These are phyloP conservation scores for Ommatoiulus sabulosus DNA, from an alignment of 2,888 invertebrate genomes.

Conservation along the genomic window DNA sequence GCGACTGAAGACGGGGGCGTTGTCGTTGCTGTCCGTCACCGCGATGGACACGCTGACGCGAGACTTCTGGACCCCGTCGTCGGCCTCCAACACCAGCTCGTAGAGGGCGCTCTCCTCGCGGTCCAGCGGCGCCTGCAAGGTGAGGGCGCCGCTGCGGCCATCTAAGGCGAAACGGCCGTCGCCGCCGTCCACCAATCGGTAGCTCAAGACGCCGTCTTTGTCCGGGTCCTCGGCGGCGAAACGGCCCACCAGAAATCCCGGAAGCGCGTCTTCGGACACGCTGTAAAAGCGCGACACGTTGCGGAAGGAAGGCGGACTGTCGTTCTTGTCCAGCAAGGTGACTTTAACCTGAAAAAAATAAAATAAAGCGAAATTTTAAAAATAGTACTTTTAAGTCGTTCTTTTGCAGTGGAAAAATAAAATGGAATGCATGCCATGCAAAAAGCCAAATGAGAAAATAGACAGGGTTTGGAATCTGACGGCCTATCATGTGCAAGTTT, in stretches of 20 bases:
- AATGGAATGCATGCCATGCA: no score
- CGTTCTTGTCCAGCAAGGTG: slow-evolving; percentile 89
- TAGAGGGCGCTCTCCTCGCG: slow-evolving; percentile 84
- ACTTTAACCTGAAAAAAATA: slow-evolving; percentile 78
- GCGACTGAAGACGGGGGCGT: slow-evolving; percentile 87
- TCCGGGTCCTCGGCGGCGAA: slow-evolving; percentile 87
- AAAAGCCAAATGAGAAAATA: no score
- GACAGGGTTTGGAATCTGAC: no score
- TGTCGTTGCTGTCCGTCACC: slow-evolving; percentile 93
- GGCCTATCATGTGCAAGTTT: no score
- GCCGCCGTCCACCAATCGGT: slow-evolving; percentile 72
- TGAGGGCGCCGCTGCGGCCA: slow-evolving; percentile 77
- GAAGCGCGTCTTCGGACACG: slow-evolving; percentile 87
- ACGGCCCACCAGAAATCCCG: slow-evolving; percentile 81
- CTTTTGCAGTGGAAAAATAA: no score
- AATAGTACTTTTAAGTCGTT: no score
- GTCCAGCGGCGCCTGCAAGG: slow-evolving; percentile 83
- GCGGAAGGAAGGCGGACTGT: slow-evolving; percentile 91
- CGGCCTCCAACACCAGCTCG: slow-evolving; percentile 82
- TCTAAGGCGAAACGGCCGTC: slow-evolving; percentile 76
- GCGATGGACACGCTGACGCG: slow-evolving; percentile 87
- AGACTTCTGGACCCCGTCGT: slow-evolving; percentile 88
- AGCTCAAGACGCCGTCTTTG: slow-evolving; percentile 77
- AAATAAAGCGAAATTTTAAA: neutral
- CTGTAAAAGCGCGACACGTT: slow-evolving; percentile 77